These are phyloP conservation scores for Phrynosoma platyrhinos DNA, from an alignment of 2,113 vertebrate species.

Conservation along the genomic window DNA sequence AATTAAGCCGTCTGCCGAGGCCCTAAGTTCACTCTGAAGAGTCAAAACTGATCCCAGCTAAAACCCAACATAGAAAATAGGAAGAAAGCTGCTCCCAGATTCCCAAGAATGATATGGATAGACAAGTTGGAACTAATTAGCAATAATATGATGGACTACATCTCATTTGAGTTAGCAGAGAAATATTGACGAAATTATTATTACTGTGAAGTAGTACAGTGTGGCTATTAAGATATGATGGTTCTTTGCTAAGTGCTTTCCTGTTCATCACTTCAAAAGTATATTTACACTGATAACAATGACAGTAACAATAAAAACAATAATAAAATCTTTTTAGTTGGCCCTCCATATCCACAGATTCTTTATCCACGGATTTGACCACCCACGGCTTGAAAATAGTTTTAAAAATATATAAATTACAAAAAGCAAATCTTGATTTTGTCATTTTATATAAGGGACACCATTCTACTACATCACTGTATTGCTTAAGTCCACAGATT, in stretches of 20 bases:
- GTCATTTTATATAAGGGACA: no score
- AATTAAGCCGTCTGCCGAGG: no score
- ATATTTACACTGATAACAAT: neutral
- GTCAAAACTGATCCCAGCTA: neutral
- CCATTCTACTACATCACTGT: no score
- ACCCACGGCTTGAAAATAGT: no score
- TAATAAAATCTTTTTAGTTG: neutral
- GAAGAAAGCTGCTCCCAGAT: neutral
- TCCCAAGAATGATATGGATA: neutral
- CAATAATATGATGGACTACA: neutral
- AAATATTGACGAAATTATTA: neutral
- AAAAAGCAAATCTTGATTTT: no score
- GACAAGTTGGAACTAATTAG: neutral
- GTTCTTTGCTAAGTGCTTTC: neutral
- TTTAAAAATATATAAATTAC: no score
- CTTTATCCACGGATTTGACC: no score
- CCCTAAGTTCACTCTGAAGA: neutral
- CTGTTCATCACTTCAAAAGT: neutral
- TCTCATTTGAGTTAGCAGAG: neutral
- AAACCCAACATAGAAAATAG: neutral
- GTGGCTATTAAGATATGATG: neutral
- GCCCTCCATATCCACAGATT: no score
- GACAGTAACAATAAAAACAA: neutral
- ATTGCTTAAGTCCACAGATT: no score
- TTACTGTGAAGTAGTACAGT: neutral